Conservation (phyloP, 2,797 vertebrate genomes). For the Vultur gryphus region DNA sequence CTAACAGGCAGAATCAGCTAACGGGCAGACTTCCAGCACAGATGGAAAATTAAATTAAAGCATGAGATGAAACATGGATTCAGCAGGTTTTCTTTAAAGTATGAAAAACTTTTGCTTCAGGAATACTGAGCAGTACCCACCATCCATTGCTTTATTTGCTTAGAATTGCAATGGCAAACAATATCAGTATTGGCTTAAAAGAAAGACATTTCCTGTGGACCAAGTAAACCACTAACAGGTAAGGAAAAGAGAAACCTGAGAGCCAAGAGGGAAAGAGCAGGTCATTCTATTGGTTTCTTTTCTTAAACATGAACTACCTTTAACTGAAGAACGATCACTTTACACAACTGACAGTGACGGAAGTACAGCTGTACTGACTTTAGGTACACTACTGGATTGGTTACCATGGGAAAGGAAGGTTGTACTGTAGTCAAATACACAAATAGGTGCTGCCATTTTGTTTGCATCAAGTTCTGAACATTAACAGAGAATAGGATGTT, state of each 20-base stretch:
- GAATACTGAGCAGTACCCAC: neutral
- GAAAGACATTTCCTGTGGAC: neutral
- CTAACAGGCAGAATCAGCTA: neutral
- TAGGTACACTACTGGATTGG: neutral
- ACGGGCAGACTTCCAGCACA: neutral
- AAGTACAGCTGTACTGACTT: neutral
- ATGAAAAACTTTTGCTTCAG: conserved; percentile 3
- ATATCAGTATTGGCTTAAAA: neutral
- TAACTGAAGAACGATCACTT: conserved; percentile 36
- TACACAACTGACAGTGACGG: conserved; percentile 9
- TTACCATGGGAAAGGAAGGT: neutral
- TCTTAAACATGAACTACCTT: conserved; percentile 45
- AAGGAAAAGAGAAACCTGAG: conserved; percentile 31
- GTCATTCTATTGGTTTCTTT: neutral
- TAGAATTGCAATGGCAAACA: conserved; percentile 7
- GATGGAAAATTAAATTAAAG: neutral
- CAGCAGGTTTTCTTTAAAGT: neutral
- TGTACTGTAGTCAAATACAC: neutral
- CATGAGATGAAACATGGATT: neutral
- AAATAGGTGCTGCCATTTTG: neutral
- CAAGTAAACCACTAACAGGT: neutral
- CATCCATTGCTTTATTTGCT: neutral
- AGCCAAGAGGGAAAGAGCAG: neutral
- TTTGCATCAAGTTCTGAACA: neutral
- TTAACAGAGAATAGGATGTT: neutral